Percentiles rank a stretch among this genome's conserved stretches.
These are phyloP conservation scores for Excalfactoria chinensis DNA, from an alignment of 2,113 vertebrate genomes.

Conservation along the genomic window DNA sequence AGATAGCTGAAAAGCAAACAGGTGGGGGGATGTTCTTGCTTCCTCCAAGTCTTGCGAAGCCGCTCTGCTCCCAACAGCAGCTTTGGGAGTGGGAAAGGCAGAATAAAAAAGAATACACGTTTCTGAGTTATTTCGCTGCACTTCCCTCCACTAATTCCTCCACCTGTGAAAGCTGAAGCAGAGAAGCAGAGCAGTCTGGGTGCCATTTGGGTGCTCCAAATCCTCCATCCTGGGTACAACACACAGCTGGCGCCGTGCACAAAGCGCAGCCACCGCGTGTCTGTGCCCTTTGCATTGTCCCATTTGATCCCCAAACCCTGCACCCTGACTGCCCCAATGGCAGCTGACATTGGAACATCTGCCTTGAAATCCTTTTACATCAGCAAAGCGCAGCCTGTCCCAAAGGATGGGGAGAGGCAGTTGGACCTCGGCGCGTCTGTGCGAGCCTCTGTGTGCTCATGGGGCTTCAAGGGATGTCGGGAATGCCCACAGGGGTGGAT, in stretches of 20 bases:
- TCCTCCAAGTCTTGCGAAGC: not conserved
- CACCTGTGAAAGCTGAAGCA: not conserved
- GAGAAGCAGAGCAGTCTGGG: not conserved
- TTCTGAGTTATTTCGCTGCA: fast-evolving
- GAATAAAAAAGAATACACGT: fast-evolving
- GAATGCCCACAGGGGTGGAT: not conserved
- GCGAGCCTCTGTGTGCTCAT: not conserved
- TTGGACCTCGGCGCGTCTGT: not conserved
- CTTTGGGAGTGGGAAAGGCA: fast-evolving
- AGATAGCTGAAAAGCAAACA: not conserved
- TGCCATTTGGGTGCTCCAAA: too few species aligned
- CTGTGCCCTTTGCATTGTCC: not conserved
- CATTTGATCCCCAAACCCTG: not conserved
- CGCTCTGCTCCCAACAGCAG: not conserved
- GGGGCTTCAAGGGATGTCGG: not conserved
- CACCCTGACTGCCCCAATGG: not conserved
- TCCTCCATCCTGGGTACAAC: not conserved
- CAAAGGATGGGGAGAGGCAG: not conserved
- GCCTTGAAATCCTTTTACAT: not conserved
- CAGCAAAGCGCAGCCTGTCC: not conserved
- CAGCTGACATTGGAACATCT: not conserved
- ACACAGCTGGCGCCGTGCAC: not conserved
- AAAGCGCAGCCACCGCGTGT: not conserved
- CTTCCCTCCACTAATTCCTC: not conserved
- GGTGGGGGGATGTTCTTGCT: not conserved